phyloP scores from a whole-genome alignment of 1,140 invertebrate species.

The Euura saliciscinereae region DNA sequence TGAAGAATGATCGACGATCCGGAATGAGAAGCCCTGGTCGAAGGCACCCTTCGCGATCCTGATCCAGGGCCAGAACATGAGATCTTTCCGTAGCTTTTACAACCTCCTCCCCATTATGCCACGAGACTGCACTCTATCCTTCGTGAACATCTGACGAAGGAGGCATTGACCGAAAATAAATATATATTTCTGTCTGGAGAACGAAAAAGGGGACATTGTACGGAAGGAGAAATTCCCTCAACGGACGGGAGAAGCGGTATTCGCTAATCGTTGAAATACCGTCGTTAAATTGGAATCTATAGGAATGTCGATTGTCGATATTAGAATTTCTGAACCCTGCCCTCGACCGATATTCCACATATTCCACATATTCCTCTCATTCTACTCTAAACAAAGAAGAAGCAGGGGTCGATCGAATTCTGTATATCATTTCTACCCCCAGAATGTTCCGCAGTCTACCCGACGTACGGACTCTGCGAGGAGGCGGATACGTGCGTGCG shows the following conservation, averaged over 20 bases:
- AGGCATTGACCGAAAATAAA: conserved; percentile 44
- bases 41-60: conserved; percentile 31
- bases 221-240: not conserved
- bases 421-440: too few species aligned
- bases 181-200: conserved; percentile 19
- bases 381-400: too few species aligned
- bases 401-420: too few species aligned
- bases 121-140: conserved; percentile 16
- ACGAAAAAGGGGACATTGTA: not conserved
- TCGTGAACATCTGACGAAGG: conserved; percentile 38
- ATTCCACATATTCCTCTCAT: too few species aligned
- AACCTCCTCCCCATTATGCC: conserved; percentile 20
- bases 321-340: too few species aligned
- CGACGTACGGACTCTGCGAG: too few species aligned
- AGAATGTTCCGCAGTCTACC: too few species aligned
- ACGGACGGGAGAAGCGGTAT: too few species aligned
- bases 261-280: too few species aligned
- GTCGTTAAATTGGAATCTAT: too few species aligned
- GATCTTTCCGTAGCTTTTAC: not conserved
- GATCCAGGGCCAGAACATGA: not conserved
- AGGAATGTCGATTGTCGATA: too few species aligned
- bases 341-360: too few species aligned
- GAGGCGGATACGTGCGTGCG: not conserved
- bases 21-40: conserved; percentile 30
- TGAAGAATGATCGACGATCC: not conserved